Percentiles rank a stretch among this genome's conserved stretches.
phyloP scores from a whole-genome alignment of 2,797 vertebrate species.

The Argyrosomus regius region DNA sequence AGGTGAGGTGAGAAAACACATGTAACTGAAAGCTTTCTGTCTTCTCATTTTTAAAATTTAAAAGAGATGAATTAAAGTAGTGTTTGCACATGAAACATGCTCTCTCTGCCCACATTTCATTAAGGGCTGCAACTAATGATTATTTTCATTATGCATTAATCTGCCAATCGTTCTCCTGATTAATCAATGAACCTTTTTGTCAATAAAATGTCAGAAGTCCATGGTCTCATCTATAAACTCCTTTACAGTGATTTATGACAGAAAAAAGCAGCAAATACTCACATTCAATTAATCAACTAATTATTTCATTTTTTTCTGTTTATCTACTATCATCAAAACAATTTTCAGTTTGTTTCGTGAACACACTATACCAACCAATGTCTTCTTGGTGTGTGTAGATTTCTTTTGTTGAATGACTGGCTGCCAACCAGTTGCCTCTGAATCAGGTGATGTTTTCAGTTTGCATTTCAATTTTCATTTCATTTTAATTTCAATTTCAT shows the following conservation, averaged over 20 bases:
- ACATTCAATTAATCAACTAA: too few species aligned
- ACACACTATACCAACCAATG: background rate
- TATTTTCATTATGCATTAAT: background rate
- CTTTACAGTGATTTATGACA: too few species aligned
- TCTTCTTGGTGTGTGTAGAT: background rate
- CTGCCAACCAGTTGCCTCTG: background rate
- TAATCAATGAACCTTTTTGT: background rate
- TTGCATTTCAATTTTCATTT: background rate
- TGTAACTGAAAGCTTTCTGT: background rate
- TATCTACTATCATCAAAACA: background rate
- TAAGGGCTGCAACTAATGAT: background rate
- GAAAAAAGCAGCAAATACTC: too few species aligned
- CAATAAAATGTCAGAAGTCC: background rate
- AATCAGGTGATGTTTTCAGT: background rate
- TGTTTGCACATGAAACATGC: background rate
- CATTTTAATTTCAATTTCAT: background rate
- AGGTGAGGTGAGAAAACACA: slow-evolving; percentile 22
- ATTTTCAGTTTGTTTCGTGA: background rate
- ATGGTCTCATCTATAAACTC: too few species aligned
- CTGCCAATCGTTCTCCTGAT: background rate
- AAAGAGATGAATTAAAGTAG: background rate
- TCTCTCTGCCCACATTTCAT: background rate
- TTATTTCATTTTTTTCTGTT: too few species aligned
- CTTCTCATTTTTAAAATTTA: background rate
- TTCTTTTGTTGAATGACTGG: background rate